Conservation (phyloP, 2,888 invertebrate species). For the Lingula anatina region DNA sequence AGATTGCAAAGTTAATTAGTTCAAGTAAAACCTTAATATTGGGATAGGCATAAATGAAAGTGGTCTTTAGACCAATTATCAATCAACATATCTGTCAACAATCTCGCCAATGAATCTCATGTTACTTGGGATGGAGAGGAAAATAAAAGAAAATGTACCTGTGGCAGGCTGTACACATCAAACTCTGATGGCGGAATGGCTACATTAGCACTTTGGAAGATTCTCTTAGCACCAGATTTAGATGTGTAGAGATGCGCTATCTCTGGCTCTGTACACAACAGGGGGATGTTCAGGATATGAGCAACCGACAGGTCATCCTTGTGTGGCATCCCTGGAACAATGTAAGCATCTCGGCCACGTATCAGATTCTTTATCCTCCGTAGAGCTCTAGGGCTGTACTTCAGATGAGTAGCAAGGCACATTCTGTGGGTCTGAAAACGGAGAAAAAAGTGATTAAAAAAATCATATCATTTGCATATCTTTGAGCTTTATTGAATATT, state of each 20-base stretch:
- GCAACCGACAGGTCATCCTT: slow-evolving; percentile 49
- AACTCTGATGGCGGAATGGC: slow-evolving; percentile 49
- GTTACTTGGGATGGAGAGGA: too few relatives aligned
- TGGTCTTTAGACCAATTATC: too few relatives aligned
- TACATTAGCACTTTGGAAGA: slow-evolving; percentile 46
- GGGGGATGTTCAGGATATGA: slow-evolving; percentile 42
- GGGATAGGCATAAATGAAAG: too few relatives aligned
- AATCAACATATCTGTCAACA: too few relatives aligned
- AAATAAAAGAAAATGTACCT: too few relatives aligned
- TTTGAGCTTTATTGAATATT: too few relatives aligned
- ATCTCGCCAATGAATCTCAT: neutral
- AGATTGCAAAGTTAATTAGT: too few relatives aligned
- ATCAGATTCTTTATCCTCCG: slow-evolving; percentile 45
- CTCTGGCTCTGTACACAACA: slow-evolving; percentile 48
- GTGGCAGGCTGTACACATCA: slow-evolving; percentile 49
- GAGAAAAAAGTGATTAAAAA: slow-evolving; percentile 3
- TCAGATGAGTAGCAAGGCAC: slow-evolving; percentile 48
- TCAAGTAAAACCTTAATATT: too few relatives aligned
- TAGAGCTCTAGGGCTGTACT: slow-evolving; percentile 49
- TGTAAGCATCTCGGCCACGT: slow-evolving; percentile 46
- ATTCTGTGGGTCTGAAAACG: slow-evolving; percentile 43
- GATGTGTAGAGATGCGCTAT: slow-evolving; percentile 48
- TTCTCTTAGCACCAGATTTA: slow-evolving; percentile 50
- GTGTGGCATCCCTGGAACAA: slow-evolving; percentile 46
- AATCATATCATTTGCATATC: too few relatives aligned